phyloP scores from a whole-genome alignment of 2,797 vertebrate species.

The Trematomus bernacchii region DNA sequence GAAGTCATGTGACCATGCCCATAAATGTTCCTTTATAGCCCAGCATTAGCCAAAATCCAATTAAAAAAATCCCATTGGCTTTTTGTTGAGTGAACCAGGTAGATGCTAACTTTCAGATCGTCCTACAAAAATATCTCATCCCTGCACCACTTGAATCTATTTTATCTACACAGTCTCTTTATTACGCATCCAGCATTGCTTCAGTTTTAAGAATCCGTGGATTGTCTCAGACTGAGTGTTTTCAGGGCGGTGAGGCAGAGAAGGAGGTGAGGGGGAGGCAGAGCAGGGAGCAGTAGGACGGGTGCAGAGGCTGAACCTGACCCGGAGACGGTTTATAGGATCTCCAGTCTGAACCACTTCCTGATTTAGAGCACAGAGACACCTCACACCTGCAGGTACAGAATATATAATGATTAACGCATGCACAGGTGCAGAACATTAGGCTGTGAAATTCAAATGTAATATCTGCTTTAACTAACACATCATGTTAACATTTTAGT shows the following conservation, averaged over 20 bases:
- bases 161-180: background rate
- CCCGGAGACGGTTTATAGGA: constrained; percentile 71
- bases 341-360: constrained; percentile 80
- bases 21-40: too few species aligned
- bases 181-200: background rate
- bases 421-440: background rate
- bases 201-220: background rate
- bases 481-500: too few species aligned
- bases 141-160: too few species aligned
- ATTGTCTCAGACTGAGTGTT: constrained; percentile 4
- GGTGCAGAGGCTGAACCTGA: constrained; percentile 76
- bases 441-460: background rate
- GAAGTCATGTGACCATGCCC: too few species aligned
- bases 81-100: too few species aligned
- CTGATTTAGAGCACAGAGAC: constrained; percentile 93
- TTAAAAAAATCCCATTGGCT: too few species aligned
- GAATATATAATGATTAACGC: background rate
- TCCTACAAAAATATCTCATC: too few species aligned
- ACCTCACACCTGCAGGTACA: constrained; percentile 89
- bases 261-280: constrained; percentile 95
- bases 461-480: too few species aligned
- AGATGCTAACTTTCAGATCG: too few species aligned
- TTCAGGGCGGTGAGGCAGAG: constrained; percentile 88
- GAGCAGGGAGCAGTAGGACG: constrained; percentile 91
- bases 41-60: too few species aligned